phyloP scores from a whole-genome alignment of 1,140 invertebrate species.

The Papilio xuthus region DNA sequence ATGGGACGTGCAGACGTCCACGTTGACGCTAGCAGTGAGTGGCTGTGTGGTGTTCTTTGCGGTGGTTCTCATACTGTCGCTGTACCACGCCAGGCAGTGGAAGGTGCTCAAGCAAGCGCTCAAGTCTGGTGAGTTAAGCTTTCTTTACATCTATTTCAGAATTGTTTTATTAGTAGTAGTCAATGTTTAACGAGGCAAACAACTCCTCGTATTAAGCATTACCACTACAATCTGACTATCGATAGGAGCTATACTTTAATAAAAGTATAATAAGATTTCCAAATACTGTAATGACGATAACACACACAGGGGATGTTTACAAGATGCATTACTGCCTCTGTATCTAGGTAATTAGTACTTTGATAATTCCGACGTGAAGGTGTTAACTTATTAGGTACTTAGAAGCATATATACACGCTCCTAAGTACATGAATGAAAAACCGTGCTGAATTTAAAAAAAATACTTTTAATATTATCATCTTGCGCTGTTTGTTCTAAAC shows the following conservation, averaged over 20 bases:
- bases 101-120: constrained; percentile 82
- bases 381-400: background rate
- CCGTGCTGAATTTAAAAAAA: too few species aligned
- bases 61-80: constrained; percentile 81
- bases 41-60: constrained; percentile 84
- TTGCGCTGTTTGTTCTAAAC: background rate
- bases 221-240: too few species aligned
- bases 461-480: background rate
- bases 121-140: constrained; percentile 77
- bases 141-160: background rate
- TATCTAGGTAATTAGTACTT: background rate
- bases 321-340: background rate
- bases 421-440: background rate
- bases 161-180: background rate
- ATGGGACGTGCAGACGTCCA: constrained; percentile 83
- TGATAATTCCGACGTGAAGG: background rate
- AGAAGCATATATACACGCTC: background rate
- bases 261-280: background rate
- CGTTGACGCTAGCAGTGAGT: constrained; percentile 81
- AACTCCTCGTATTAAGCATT: too few species aligned
- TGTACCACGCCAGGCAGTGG: constrained; percentile 84
- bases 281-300: background rate
- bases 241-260: background rate
- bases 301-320: background rate
- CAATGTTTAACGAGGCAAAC: too few species aligned